Conservation (phyloP, 2,888 invertebrate species). For the Callosobruchus maculatus region DNA sequence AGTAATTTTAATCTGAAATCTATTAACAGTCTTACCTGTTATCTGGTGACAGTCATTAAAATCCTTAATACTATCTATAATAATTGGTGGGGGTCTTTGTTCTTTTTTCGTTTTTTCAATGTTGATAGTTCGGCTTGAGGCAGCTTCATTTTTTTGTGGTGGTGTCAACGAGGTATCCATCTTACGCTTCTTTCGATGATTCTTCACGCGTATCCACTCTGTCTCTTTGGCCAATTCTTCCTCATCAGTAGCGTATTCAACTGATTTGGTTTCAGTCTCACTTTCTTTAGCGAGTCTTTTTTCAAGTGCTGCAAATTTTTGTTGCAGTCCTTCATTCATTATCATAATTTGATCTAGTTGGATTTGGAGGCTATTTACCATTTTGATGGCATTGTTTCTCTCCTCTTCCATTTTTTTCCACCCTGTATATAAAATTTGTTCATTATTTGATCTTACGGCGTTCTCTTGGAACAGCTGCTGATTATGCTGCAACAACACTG, state of each 20-base stretch:
- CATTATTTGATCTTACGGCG: no score
- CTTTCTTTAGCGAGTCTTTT: neutral
- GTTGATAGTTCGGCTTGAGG: no score
- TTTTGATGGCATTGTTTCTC: no score
- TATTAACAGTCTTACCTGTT: no score
- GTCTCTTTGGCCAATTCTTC: constrained; percentile 2
- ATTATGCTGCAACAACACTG: no score
- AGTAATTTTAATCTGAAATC: no score
- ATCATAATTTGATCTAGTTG: neutral
- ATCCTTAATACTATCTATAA: neutral
- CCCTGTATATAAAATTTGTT: no score
- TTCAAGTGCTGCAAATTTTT: neutral
- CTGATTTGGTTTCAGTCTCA: neutral
- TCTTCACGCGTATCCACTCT: constrained; percentile 3
- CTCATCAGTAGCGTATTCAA: constrained; percentile 1
- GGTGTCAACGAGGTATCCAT: constrained; percentile 4
- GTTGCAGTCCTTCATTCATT: constrained; percentile 5
- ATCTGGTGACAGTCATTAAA: neutral
- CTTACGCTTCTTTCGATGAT: constrained; percentile 1
- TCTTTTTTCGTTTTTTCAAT: no score
- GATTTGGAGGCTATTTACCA: no score
- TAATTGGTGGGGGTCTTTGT: no score
- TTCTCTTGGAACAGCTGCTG: no score
- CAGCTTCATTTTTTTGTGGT: neutral
- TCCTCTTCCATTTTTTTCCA: no score